Percentiles rank a stretch among this genome's conserved stretches.
Evolutionary conservation across 2,113 vertebrate species (phyloP).

Genomic region (Petaurus breviceps): DNA sequence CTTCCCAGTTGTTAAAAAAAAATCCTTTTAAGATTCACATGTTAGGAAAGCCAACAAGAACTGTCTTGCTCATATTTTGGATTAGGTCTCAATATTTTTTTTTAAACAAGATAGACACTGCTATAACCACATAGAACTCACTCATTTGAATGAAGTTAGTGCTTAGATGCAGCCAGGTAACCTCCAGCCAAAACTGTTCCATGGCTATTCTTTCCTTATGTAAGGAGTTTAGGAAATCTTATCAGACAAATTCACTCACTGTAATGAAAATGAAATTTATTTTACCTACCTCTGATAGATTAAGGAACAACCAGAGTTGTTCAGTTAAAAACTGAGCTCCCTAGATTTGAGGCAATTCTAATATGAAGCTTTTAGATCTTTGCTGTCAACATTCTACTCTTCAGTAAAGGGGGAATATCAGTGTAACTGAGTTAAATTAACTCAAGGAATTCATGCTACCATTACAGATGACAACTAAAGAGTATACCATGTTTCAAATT

Average conservation of each 20-base stretch:
- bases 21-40: not conserved
- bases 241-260: not conserved
- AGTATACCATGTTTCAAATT: not conserved
- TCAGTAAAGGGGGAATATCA: not conserved
- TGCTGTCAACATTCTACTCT: not conserved
- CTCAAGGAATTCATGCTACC: not conserved
- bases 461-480: not conserved
- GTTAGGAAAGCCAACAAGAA: not conserved
- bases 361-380: not conserved
- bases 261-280: not conserved
- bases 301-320: not conserved
- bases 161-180: not conserved
- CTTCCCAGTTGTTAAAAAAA: not conserved
- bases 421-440: not conserved
- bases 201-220: not conserved
- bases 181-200: not conserved
- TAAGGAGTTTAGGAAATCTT: not conserved
- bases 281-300: not conserved
- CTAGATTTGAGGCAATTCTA: not conserved
- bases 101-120: not conserved
- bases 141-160: not conserved
- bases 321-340: not conserved
- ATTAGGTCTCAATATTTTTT: not conserved
- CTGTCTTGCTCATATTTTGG: not conserved
- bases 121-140: not conserved